A percentile compares a stretch with the other conserved stretches of the same genome.
Evolutionary conservation across 92 coral and sea anemone species (phyloP).

Genomic region (Actinernus sp.): DNA sequence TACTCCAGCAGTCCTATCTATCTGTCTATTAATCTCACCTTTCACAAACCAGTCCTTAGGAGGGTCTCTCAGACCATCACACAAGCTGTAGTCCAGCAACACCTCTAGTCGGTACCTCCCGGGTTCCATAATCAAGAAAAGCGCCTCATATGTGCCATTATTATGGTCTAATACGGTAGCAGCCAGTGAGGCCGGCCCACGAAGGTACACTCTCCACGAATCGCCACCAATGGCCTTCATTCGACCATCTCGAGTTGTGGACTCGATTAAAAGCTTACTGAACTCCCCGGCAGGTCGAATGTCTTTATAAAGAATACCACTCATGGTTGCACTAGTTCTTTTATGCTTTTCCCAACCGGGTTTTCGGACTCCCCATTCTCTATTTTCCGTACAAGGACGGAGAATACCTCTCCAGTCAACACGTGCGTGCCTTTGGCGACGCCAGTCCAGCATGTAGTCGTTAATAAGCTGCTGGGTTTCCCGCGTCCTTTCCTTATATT

Average conservation of each 20-base stretch:
- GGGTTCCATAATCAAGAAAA: constrained; percentile 70
- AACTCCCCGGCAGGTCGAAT: constrained; percentile 63
- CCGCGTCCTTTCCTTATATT: too few relatives aligned
- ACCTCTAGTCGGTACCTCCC: constrained; percentile 59
- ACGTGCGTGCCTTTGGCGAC: constrained; percentile 62
- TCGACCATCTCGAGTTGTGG: constrained; percentile 51
- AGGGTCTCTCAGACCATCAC: constrained; percentile 74
- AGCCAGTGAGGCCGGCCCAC: constrained; percentile 70
- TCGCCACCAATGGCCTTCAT: constrained; percentile 66
- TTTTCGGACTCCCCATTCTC: constrained; percentile 35
- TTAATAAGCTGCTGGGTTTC: too few relatives aligned
- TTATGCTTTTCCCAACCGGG: constrained; percentile 25
- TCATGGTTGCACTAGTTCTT: constrained; percentile 57
- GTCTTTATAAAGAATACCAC: constrained; percentile 65
- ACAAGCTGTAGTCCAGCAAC: constrained; percentile 67
- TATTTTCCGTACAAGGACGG: constrained; percentile 54
- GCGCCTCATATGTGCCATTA: constrained; percentile 70
- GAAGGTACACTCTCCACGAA: constrained; percentile 66
- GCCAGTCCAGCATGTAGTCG: too few relatives aligned
- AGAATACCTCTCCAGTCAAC: constrained; percentile 75
- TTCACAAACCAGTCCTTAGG: constrained; percentile 72
- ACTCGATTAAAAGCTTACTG: constrained; percentile 66
- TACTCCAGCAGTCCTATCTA: too few relatives aligned
- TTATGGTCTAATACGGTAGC: constrained; percentile 66
- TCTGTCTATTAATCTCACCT: too few relatives aligned